These are phyloP conservation scores for Diadumene lineata DNA, from an alignment of 92 coral and sea anemone species.

Conservation along the genomic window DNA sequence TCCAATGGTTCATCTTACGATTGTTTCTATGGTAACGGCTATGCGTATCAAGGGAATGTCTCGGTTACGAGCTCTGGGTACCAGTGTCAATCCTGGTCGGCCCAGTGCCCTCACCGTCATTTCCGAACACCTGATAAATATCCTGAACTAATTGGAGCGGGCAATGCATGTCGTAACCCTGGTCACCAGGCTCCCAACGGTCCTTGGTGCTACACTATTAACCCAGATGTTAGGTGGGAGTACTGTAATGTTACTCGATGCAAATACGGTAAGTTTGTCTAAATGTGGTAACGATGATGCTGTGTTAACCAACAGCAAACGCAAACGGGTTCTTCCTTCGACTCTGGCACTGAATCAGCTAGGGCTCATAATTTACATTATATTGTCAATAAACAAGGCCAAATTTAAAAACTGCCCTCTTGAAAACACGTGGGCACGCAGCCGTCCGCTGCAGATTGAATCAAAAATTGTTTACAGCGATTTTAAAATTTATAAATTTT, in stretches of 20 bases:
- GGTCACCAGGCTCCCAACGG: slow-evolving; percentile 66
- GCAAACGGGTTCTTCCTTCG: too few species aligned
- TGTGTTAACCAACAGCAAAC: too few species aligned
- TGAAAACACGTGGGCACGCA: too few species aligned
- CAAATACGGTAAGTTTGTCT: slow-evolving; percentile 25
- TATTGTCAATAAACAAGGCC: too few species aligned
- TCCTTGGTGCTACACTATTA: slow-evolving; percentile 74
- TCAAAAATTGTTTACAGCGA: too few species aligned
- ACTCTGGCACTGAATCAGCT: too few species aligned
- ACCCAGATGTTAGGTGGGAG: slow-evolving; percentile 61
- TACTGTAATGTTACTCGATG: slow-evolving; percentile 57
- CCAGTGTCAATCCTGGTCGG: slow-evolving; percentile 70
- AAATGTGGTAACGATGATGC: too few species aligned
- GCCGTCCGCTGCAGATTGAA: too few species aligned
- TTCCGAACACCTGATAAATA: slow-evolving; percentile 38
- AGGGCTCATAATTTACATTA: too few species aligned
- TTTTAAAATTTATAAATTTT: too few species aligned
- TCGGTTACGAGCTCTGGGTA: slow-evolving; percentile 60
- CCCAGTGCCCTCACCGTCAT: slow-evolving; percentile 79
- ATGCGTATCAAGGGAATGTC: slow-evolving; percentile 65
- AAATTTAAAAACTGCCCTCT: too few species aligned
- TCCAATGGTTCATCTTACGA: slow-evolving; percentile 14
- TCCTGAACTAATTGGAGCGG: slow-evolving; percentile 49
- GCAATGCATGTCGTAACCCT: slow-evolving; percentile 83
- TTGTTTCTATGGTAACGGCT: slow-evolving; percentile 73